Evolutionary conservation across 92 coral and sea anemone genomes (phyloP).

Genomic region (Ricordea florida): DNA sequence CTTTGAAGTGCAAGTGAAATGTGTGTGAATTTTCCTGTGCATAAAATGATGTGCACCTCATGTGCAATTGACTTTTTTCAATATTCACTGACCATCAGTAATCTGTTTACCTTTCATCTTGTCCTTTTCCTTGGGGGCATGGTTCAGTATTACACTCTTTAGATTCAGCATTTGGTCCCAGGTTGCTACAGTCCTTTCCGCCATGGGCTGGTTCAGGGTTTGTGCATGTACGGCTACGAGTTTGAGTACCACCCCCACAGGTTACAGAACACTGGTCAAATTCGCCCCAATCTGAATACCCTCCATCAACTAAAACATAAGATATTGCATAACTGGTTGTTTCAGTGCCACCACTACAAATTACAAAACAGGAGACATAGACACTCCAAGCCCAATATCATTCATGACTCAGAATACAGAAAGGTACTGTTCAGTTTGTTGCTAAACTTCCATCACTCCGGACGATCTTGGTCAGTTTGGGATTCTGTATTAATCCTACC

Average conservation of each 20-base stretch:
- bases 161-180: slow-evolving; percentile 13
- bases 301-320: slow-evolving; percentile 16
- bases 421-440: too few species aligned
- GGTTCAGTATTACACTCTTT: slow-evolving; percentile 5
- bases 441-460: too few species aligned
- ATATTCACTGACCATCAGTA: neutral
- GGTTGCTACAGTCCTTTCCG: neutral
- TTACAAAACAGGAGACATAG: too few species aligned
- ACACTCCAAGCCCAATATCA: too few species aligned
- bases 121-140: neutral
- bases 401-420: too few species aligned
- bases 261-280: slow-evolving; percentile 13
- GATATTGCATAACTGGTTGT: neutral
- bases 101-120: slow-evolving; percentile 3
- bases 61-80: neutral
- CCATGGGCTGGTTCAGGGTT: slow-evolving; percentile 23
- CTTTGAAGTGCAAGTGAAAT: too few species aligned
- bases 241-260: slow-evolving; percentile 20
- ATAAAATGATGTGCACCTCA: neutral
- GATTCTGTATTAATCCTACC: too few species aligned
- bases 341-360: too few species aligned
- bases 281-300: neutral
- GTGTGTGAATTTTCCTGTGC: neutral
- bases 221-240: slow-evolving; percentile 4
- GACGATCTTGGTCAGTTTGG: too few species aligned